Evolutionary conservation across 2,113 vertebrate genomes (phyloP).

Genomic region (Channa argus): DNA sequence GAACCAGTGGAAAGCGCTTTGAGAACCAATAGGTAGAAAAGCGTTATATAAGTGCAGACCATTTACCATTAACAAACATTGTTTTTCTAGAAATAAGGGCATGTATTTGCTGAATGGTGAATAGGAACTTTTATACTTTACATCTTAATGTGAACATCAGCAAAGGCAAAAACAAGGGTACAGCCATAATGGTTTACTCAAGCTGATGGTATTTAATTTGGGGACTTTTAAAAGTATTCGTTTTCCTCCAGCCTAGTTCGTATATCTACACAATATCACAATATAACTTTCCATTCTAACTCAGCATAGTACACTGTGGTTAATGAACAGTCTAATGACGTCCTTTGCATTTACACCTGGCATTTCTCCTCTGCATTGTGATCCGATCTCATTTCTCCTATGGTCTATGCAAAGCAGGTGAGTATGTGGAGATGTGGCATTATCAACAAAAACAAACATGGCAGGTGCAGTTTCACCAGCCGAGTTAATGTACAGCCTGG

Average conservation of each 20-base stretch:
- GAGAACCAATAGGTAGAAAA: too few species aligned
- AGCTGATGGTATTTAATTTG: neutral
- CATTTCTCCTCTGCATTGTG: conserved; percentile 37
- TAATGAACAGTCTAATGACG: conserved; percentile 41
- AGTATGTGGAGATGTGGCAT: conserved; percentile 44
- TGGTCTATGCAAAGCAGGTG: conserved; percentile 37
- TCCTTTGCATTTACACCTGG: conserved; percentile 36
- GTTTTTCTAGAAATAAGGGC: too few species aligned
- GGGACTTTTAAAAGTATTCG: neutral
- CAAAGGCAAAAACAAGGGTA: too few species aligned
- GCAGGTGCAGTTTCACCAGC: conserved; percentile 27
- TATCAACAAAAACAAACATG: conserved; percentile 57
- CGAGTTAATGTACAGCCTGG: neutral
- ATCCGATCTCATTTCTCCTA: conserved; percentile 23
- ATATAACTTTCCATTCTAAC: neutral
- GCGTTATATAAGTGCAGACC: too few species aligned
- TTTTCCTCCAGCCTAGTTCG: neutral
- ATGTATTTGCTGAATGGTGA: too few species aligned
- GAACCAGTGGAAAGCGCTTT: too few species aligned
- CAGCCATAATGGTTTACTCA: neutral
- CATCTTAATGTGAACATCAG: too few species aligned
- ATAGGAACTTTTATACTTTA: too few species aligned
- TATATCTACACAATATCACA: neutral
- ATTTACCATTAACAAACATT: too few species aligned
- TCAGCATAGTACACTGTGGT: neutral